Evolutionary conservation across 2,888 invertebrate species (phyloP).

Genomic region (Megastigmus dorsalis): DNA sequence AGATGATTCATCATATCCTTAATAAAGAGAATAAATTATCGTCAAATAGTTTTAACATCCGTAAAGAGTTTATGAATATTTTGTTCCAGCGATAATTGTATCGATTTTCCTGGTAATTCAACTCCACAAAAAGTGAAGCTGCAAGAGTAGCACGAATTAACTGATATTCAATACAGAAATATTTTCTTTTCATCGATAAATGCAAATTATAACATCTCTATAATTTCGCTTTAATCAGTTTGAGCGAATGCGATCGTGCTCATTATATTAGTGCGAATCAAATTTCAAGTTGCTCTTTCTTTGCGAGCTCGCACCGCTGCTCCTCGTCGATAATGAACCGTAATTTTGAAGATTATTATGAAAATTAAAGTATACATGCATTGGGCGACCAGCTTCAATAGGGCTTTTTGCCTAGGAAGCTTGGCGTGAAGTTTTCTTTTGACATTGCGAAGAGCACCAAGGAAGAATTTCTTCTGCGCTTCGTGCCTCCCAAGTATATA

Average conservation of each 20-base stretch:
- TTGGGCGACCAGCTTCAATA: slow-evolving; percentile 1
- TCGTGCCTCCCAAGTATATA: slow-evolving; percentile 22
- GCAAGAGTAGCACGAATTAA: background rate
- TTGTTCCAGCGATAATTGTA: no score
- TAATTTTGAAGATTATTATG: slow-evolving; percentile 39
- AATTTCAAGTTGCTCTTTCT: slow-evolving; percentile 12
- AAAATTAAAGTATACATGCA: slow-evolving; percentile 43
- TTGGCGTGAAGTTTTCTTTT: slow-evolving; percentile 11
- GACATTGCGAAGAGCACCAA: background rate
- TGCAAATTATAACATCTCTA: no score
- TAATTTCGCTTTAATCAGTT: slow-evolving; percentile 1
- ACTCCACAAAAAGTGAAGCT: background rate
- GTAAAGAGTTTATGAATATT: no score
- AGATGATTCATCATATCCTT: no score
- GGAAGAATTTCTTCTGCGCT: slow-evolving; percentile 27
- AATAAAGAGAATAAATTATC: no score
- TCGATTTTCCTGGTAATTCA: background rate
- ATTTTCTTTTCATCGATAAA: background rate
- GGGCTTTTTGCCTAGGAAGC: background rate
- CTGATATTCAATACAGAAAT: background rate
- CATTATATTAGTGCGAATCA: slow-evolving; percentile 16
- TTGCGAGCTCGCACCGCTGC: no score
- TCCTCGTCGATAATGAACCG: slow-evolving; percentile 11
- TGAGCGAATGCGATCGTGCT: background rate
- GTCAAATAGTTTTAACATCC: no score